Percentiles rank a stretch among this genome's conserved stretches.
phyloP scores from a whole-genome alignment of 2,888 invertebrate genomes.

The Drosophila fulvimacula region DNA sequence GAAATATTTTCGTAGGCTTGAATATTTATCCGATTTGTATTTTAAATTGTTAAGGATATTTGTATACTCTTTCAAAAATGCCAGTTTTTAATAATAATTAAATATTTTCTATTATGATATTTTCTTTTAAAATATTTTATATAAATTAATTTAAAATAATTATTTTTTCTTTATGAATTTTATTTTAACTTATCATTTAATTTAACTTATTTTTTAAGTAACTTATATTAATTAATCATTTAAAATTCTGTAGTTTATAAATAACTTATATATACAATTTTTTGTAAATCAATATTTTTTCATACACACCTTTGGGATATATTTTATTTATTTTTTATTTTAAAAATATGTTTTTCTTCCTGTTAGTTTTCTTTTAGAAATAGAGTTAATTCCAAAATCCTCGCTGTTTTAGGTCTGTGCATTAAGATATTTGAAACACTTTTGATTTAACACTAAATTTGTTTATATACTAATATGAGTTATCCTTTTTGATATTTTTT shows the following conservation, averaged over 20 bases:
- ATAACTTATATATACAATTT: background rate
- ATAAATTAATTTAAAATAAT: background rate
- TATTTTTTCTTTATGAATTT: background rate
- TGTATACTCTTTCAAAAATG: too few relatives aligned
- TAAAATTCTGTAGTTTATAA: too few relatives aligned
- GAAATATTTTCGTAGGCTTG: too few relatives aligned
- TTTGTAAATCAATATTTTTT: background rate
- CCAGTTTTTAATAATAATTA: too few relatives aligned
- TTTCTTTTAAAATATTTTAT: too few relatives aligned
- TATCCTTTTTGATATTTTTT: constrained; percentile 20
- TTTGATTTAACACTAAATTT: constrained; percentile 7
- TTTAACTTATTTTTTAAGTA: too few relatives aligned
- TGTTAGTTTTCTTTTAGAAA: background rate
- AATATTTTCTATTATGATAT: too few relatives aligned
- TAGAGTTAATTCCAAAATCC: background rate
- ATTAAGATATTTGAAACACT: constrained; percentile 2
- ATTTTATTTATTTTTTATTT: background rate
- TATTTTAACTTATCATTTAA: too few relatives aligned
- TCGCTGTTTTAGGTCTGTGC: background rate
- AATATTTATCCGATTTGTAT: too few relatives aligned
- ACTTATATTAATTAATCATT: too few relatives aligned
- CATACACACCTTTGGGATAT: constrained; percentile 8
- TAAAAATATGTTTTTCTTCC: background rate
- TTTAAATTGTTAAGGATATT: too few relatives aligned
- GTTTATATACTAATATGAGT: background rate